These are phyloP conservation scores for Thomomys bottae DNA, from an alignment of 2,113 vertebrate species.

Conservation along the genomic window DNA sequence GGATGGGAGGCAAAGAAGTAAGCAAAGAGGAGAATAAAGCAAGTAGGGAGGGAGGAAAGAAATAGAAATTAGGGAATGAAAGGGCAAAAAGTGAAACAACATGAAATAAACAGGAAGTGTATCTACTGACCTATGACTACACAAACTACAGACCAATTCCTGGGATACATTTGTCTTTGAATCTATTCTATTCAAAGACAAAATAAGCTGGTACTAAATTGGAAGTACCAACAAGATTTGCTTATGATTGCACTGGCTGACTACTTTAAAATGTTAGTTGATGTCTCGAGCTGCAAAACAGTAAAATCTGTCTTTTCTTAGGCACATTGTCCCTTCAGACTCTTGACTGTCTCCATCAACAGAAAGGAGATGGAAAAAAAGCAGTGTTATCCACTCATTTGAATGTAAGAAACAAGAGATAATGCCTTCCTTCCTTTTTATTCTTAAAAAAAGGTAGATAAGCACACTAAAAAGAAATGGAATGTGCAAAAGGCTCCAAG, in stretches of 20 bases:
- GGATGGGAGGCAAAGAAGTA: no score
- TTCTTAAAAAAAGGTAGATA: slow-evolving; percentile 44
- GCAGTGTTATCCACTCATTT: slow-evolving; percentile 56
- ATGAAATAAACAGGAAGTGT: not conserved
- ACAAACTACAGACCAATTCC: slow-evolving; percentile 35
- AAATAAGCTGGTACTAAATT: slow-evolving; percentile 20
- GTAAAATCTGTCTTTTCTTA: slow-evolving; percentile 40
- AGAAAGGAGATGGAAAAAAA: not conserved
- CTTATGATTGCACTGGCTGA: slow-evolving; percentile 17
- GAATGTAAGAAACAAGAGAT: slow-evolving; percentile 56
- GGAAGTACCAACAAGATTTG: not conserved
- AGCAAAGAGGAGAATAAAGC: not conserved
- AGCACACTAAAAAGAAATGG: slow-evolving; percentile 69
- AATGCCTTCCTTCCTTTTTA: slow-evolving; percentile 32
- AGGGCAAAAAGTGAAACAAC: no score
- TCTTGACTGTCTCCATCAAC: slow-evolving; percentile 3
- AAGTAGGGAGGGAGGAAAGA: not conserved
- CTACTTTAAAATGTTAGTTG: slow-evolving; percentile 37
- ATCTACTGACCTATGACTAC: not conserved
- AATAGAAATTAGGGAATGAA: not conserved
- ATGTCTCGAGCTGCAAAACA: not conserved
- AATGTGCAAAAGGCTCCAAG: slow-evolving; percentile 48
- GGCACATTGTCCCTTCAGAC: not conserved
- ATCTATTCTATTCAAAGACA: not conserved
- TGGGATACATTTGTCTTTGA: not conserved